Base-by-base conservation (phyloP, 2,113 vertebrate genomes). In the Xiphophorus maculatus region DNA sequence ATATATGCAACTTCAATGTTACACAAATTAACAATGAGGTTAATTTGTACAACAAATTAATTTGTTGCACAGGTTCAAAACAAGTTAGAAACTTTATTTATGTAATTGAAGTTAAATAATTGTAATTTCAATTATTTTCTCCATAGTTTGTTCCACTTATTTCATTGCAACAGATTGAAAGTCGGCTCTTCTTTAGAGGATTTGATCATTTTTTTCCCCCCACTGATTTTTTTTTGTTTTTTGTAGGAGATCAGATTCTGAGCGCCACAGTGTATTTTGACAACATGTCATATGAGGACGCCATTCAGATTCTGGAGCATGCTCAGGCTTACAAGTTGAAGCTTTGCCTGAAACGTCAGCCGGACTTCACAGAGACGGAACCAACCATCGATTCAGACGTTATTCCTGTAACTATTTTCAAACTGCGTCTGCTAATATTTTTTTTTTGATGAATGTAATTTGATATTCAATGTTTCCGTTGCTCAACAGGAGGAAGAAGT, bases 191-290 rank as follows among this genome's bases (percentile, higher is more conserved):
- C 19, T 54, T 54, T 25, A 8, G 51, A 54, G 51, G 51, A 54
- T 22, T 5, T 54, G 44, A 48, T 48, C 17, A 1, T 44, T 17
- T 15, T 44, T 44, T 44, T 17, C 5, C 1, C 15, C 40, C 3
- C 4, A 1, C 9, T 22, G 17, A 2, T 33, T 69, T 54, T 30
- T 51, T 44, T 2, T 22, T 1, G 32, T 33, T 19, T 89, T 93
- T 19, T 42, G 19, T 82, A 99, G 98, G 98, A 71, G 98, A 99
- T 83, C 97, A 98, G 85, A 91, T 99, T 72, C 93, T 99, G 87
- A 99, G 97, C 35, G 94, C 98, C 27, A 99, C 97, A 10, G 90
- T 99, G 71, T 99, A 97, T 93, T 99, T 99, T 0, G 97, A 99
- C 84, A 91, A 97, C 76, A 94, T 99, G 61, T 94, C 95, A 60